Evolutionary conservation across 2,888 invertebrate genomes (phyloP), one percentile per base, ranked within the genome.

Genomic region (Creontiades dilutus): DNA sequence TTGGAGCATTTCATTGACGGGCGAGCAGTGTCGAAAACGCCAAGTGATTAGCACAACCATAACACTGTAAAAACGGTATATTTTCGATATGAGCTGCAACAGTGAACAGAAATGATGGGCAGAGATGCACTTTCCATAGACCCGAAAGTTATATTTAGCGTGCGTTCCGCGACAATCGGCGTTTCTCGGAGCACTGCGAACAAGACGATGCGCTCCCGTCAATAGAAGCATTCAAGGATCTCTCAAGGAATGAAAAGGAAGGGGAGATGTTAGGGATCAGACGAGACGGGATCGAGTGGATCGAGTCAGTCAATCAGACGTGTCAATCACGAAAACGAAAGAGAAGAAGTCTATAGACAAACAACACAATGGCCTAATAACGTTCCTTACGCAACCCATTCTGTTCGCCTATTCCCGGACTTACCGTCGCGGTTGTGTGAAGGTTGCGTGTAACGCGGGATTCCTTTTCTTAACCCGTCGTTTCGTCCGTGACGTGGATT

Each of bases 341-440:
- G 48, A 61, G 46, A 28, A 55, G 46, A 85, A 46, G 28, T 28
- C 55, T 28, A 55, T 61, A 57, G 85, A 85, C 85, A 85, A 85
- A 85, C 85, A 85, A 85, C 85, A 85, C 85, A 85, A 85, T 85
- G 85, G 61, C 85, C 85, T 85, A 85, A 85, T 85, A 85, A 85
- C 61, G 55, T 82, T 82, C 19, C 19, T 47, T 82, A 48, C 48
- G 48, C 48, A 47, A 82, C 48, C 16, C 68, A 68, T 68, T 68
- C 68, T 68, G 68, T 13, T 68, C 68, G 68, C 23, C 23, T 68
- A 19, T 9, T 19, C 19, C n/a, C 57, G 16, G 57, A 57, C n/a
- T 19, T 23, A 68, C 68, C 68, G 68, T 27, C 23, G 68, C 68
- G 23, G 9, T 37, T 37, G 37, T 37, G 23, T 23, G 27, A 23